phyloP scores from a whole-genome alignment of 2,797 vertebrate genomes.

The Eulemur mongoz region DNA sequence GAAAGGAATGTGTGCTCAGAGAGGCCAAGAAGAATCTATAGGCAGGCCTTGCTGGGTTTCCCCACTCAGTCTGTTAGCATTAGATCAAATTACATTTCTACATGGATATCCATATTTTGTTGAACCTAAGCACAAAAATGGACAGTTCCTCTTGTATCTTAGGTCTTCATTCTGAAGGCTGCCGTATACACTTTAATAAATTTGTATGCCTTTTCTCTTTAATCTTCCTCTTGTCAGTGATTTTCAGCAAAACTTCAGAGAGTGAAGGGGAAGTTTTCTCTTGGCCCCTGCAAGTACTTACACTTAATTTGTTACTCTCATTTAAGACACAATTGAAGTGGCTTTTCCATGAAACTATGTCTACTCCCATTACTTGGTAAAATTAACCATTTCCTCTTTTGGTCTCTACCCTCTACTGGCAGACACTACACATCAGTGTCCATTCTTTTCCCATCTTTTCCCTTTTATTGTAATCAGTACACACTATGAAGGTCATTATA shows the following conservation, averaged over 20 bases:
- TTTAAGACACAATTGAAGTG: background rate
- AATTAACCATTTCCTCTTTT: background rate
- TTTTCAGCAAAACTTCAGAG: background rate
- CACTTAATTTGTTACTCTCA: background rate
- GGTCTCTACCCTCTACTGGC: rapidly evolving
- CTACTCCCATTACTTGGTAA: background rate
- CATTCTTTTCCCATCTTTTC: background rate
- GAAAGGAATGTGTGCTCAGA: background rate
- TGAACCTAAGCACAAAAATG: background rate
- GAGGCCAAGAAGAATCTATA: background rate
- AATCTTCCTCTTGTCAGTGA: background rate
- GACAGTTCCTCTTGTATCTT: background rate
- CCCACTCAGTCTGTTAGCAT: background rate
- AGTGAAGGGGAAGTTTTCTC: background rate
- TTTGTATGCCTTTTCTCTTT: background rate
- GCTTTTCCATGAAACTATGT: background rate
- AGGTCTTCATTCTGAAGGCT: background rate
- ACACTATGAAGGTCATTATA: background rate
- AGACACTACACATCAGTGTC: background rate
- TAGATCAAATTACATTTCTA: background rate
- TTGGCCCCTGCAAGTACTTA: background rate
- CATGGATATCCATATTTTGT: background rate
- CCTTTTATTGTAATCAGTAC: background rate
- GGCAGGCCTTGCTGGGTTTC: background rate
- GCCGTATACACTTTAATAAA: background rate